Percentiles rank a stretch among this genome's conserved stretches.
Evolutionary conservation across 2,888 invertebrate genomes (phyloP).

Genomic region (Pseudanteris insignis): DNA sequence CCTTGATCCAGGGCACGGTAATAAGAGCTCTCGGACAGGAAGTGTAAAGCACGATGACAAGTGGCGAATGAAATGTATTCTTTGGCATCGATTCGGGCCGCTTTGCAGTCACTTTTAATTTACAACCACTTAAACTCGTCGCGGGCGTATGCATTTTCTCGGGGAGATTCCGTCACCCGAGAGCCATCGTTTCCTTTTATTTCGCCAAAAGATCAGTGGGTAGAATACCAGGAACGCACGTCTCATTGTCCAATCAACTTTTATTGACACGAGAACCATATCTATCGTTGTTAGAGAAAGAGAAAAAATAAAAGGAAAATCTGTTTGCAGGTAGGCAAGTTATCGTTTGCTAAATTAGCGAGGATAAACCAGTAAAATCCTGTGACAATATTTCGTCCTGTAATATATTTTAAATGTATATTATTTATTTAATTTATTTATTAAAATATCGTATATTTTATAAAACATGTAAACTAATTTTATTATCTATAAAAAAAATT

Average conservation of each 20-base stretch:
- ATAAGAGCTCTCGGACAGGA: constrained; percentile 10
- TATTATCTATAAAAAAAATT: too few species aligned
- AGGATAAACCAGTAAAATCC: too few species aligned
- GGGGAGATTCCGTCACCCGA: constrained; percentile 10
- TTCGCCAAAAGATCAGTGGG: constrained; percentile 4
- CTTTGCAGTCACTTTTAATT: constrained; percentile 19
- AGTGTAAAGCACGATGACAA: constrained; percentile 18
- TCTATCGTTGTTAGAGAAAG: too few species aligned
- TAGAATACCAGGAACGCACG: constrained; percentile 5
- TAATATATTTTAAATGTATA: too few species aligned
- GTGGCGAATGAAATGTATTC: constrained; percentile 24
- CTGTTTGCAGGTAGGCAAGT: too few species aligned
- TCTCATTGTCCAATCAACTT: constrained; percentile 6
- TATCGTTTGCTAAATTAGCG: too few species aligned
- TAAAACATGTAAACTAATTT: too few species aligned
- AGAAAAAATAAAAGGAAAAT: too few species aligned
- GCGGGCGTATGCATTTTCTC: constrained; percentile 10
- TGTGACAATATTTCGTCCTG: too few species aligned
- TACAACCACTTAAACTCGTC: constrained; percentile 22
- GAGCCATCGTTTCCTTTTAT: constrained; percentile 7
- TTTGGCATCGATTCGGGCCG: constrained; percentile 15
- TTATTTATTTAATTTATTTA: too few species aligned
- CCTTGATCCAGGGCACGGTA: constrained; percentile 1
- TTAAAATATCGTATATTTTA: too few species aligned
- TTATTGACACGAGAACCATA: too few species aligned